phyloP scores from a whole-genome alignment of 2,797 vertebrate species.

The Myotis planiceps region DNA sequence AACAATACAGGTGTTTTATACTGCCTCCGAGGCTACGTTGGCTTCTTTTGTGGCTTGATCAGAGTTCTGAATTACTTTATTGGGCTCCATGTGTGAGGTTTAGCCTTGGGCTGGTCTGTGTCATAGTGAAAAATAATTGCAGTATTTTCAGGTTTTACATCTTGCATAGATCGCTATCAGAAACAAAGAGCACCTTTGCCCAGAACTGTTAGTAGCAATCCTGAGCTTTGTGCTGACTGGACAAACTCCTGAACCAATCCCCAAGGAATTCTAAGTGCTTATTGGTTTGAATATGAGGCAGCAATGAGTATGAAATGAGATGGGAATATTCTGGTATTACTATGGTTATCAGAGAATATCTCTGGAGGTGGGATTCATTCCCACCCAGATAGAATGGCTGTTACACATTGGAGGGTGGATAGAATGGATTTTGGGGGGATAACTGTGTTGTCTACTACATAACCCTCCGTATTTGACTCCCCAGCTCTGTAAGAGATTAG shows the following conservation, averaged over 20 bases:
- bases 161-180: not conserved
- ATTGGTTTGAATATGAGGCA: not conserved
- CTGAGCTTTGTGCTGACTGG: not conserved
- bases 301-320: not conserved
- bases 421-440: not conserved
- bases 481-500: not conserved
- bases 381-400: not conserved
- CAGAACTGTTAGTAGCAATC: slow-evolving; percentile 1
- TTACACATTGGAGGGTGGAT: not conserved
- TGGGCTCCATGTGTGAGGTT: not conserved
- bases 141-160: slow-evolving; percentile 19
- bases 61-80: not conserved
- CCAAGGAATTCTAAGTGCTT: not conserved
- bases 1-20: not conserved
- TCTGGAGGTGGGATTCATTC: not conserved
- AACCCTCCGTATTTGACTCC: not conserved
- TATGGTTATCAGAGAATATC: not conserved
- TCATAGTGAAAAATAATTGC: not conserved
- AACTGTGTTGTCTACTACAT: not conserved
- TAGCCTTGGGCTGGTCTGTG: not conserved
- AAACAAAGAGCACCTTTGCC: not conserved
- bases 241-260: not conserved
- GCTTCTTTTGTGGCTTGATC: not conserved
- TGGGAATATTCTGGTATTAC: not conserved
- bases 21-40: not conserved